These are phyloP conservation scores for Cosmia trapezina DNA, from an alignment of 2,888 invertebrate species.

Conservation along the genomic window DNA sequence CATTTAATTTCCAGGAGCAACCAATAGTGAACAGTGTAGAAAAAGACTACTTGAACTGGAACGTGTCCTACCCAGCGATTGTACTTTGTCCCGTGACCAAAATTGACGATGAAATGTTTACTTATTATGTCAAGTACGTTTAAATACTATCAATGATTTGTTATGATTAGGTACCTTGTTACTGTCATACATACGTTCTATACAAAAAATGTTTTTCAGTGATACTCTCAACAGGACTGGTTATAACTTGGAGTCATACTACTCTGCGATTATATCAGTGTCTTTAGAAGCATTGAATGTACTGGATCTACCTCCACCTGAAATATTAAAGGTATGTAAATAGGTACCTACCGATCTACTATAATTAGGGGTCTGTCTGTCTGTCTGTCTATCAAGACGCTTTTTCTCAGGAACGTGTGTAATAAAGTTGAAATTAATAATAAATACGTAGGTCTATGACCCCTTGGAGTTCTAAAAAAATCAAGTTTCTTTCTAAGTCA, in stretches of 20 bases:
- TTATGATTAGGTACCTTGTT: too few relatives aligned
- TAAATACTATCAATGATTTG: too few relatives aligned
- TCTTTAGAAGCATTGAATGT: conserved; percentile 73
- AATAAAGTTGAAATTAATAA: too few relatives aligned
- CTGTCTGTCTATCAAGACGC: too few relatives aligned
- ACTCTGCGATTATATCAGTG: conserved; percentile 72
- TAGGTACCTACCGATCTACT: background rate
- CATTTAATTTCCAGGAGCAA: conserved; percentile 84
- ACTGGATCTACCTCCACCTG: conserved; percentile 70
- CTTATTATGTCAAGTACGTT: conserved; percentile 72
- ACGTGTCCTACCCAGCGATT: conserved; percentile 92
- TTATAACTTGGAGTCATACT: conserved; percentile 69
- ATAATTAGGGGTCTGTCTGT: too few relatives aligned
- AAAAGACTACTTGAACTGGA: conserved; percentile 93
- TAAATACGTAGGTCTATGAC: too few relatives aligned
- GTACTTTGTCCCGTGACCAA: conserved; percentile 92
- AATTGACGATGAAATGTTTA: conserved; percentile 83
- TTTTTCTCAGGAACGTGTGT: too few relatives aligned
- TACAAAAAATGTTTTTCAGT: conserved; percentile 60
- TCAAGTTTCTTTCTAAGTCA: too few relatives aligned
- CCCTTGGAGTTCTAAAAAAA: too few relatives aligned
- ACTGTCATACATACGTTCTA: background rate
- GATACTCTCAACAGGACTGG: conserved; percentile 69
- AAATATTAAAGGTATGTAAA: conserved; percentile 65
- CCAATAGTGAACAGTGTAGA: conserved; percentile 93